Evolutionary conservation across 2,888 invertebrate species (phyloP).

Genomic region (Campoplex nolae): DNA sequence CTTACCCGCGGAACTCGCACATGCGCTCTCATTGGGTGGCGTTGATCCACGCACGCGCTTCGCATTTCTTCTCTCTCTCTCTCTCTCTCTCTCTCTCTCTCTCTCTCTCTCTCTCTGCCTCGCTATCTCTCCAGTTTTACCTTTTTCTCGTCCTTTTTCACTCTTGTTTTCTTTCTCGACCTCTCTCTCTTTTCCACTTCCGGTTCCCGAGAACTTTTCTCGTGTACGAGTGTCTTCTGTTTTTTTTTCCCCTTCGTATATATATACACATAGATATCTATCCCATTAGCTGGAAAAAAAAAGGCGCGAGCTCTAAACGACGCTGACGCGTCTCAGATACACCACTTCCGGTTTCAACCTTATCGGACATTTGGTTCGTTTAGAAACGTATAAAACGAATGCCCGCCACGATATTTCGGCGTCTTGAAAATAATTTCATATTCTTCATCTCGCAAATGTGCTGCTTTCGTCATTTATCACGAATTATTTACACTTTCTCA

Average conservation of each 20-base stretch:
- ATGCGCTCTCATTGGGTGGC: conserved; percentile 53
- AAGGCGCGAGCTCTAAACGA: conserved; percentile 29
- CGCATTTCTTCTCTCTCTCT: neutral
- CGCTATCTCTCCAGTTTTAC: neutral
- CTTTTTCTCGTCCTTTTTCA: conserved; percentile 25
- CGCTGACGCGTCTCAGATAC: conserved; percentile 15
- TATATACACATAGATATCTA: neutral
- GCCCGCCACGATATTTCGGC: neutral
- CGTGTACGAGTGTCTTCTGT: conserved; percentile 30
- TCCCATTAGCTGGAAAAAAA: conserved; percentile 20
- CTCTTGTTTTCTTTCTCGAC: conserved; percentile 1
- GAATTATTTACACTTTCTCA: neutral
- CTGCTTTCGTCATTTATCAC: neutral
- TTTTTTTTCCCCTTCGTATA: neutral
- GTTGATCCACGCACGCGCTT: conserved; percentile 46
- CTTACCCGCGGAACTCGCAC: conserved; percentile 57
- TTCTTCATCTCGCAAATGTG: neutral
- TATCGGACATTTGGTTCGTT: conserved; percentile 15
- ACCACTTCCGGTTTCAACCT: conserved; percentile 31
- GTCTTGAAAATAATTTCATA: neutral
- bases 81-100: conserved; percentile 12
- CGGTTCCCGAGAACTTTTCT: conserved; percentile 50
- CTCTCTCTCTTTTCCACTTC: conserved; percentile 26
- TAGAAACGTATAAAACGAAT: neutral
- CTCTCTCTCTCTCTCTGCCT: conserved; percentile 5